Percentiles rank a stretch among this genome's conserved stretches.
Conservation (phyloP, 1,140 invertebrate genomes). For the Geopemphigus sp. region DNA sequence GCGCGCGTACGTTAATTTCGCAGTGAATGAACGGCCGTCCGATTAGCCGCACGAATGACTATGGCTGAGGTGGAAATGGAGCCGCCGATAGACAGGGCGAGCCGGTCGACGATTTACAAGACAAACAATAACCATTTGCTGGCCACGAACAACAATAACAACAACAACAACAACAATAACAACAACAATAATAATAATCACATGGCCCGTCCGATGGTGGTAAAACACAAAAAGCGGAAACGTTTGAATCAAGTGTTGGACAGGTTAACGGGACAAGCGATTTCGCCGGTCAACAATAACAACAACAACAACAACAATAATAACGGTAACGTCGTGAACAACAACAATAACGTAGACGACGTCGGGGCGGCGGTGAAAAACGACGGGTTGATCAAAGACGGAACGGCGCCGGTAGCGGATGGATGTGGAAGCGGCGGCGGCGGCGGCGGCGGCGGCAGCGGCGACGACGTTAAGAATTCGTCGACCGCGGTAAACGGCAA, state of each 20-base stretch:
- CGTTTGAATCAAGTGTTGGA: slow-evolving; percentile 73
- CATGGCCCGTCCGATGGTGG: slow-evolving; percentile 51
- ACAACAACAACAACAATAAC: slow-evolving; percentile 59
- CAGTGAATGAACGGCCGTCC: slow-evolving; percentile 59
- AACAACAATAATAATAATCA: slow-evolving; percentile 62
- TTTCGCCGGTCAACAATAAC: slow-evolving; percentile 54
- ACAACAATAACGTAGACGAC: slow-evolving; percentile 52
- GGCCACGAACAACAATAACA: slow-evolving; percentile 63
- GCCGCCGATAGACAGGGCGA: slow-evolving; percentile 55
- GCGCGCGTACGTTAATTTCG: background rate
- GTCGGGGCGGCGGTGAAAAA: slow-evolving; percentile 51
- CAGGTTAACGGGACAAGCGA: slow-evolving; percentile 62
- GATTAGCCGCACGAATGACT: slow-evolving; percentile 64
- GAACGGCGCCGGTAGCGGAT: no score
- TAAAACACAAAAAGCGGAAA: slow-evolving; percentile 67
- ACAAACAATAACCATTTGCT: slow-evolving; percentile 60
- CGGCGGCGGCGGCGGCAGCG: background rate
- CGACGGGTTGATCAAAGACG: slow-evolving; percentile 37
- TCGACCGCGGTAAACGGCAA: slow-evolving; percentile 45
- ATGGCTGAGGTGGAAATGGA: slow-evolving; percentile 66
- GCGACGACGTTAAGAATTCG: background rate
- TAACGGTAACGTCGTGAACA: slow-evolving; percentile 50
- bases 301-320: slow-evolving; percentile 54
- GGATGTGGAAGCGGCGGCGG: no score
- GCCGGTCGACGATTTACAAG: slow-evolving; percentile 40